phyloP scores from a whole-genome alignment of 2,113 vertebrate species.

The Rostratula benghalensis region DNA sequence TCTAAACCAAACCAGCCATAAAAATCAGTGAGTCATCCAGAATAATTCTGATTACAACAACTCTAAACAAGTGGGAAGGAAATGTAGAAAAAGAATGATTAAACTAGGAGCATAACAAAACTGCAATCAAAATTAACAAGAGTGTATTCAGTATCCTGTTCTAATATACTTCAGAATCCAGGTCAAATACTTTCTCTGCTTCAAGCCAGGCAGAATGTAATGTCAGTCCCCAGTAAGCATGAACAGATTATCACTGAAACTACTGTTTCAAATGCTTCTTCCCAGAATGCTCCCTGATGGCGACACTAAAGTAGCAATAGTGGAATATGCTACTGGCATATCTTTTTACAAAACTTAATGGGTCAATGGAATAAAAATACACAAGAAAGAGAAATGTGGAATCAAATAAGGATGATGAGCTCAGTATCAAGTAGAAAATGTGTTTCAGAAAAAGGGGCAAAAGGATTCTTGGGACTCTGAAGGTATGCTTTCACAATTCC shows the following conservation, averaged over 20 bases:
- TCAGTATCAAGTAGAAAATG: neutral
- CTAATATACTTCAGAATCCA: neutral
- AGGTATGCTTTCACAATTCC: neutral
- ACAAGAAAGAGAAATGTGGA: neutral
- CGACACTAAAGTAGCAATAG: neutral
- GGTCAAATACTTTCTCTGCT: neutral
- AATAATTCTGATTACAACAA: neutral
- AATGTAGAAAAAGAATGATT: neutral
- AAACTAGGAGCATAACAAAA: neutral
- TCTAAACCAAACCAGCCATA: neutral
- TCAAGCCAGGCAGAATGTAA: neutral
- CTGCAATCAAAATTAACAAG: neutral
- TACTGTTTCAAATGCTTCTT: neutral
- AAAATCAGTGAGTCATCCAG: neutral
- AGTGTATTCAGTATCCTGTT: neutral
- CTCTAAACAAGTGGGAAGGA: neutral
- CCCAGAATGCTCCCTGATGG: neutral
- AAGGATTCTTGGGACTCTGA: neutral
- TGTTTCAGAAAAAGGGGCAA: neutral
- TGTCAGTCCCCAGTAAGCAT: neutral
- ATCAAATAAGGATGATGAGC: neutral
- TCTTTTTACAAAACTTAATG: neutral
- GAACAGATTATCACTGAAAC: neutral
- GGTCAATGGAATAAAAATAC: neutral
- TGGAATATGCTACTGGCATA: neutral